Evolutionary conservation across 2,888 invertebrate species (phyloP).

Genomic region (Melitaea athalia): DNA sequence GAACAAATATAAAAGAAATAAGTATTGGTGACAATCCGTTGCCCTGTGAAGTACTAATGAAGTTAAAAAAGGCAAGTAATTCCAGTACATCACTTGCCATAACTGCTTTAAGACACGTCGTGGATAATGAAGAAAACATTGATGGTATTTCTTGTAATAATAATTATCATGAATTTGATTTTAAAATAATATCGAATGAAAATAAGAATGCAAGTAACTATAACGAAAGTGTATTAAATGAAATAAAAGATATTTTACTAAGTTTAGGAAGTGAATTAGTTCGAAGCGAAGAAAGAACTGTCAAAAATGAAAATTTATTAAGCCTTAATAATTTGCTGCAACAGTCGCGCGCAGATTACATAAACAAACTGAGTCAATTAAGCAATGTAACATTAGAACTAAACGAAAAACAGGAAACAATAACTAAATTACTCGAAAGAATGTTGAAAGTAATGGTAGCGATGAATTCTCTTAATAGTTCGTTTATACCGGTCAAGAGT

Average conservation of each 20-base stretch:
- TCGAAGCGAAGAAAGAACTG: background rate
- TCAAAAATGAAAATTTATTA: slow-evolving; percentile 5
- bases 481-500: slow-evolving; percentile 5
- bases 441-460: slow-evolving; percentile 39
- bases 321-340: slow-evolving; percentile 2
- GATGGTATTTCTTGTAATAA: slow-evolving; percentile 50
- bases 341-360: background rate
- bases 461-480: slow-evolving; percentile 18
- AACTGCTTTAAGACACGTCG: slow-evolving; percentile 50
- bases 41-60: slow-evolving; percentile 55
- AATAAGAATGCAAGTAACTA: slow-evolving; percentile 14
- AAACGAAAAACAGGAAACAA: slow-evolving; percentile 35
- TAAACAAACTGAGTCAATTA: slow-evolving; percentile 12
- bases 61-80: slow-evolving; percentile 44
- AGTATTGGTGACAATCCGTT: slow-evolving; percentile 70
- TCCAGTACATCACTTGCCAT: slow-evolving; percentile 44
- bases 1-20: slow-evolving; percentile 49
- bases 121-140: slow-evolving; percentile 48
- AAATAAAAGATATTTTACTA: slow-evolving; percentile 46
- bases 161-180: background rate
- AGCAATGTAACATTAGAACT: slow-evolving; percentile 5
- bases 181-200: background rate
- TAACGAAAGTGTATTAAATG: slow-evolving; percentile 40
- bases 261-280: slow-evolving; percentile 32
- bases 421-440: slow-evolving; percentile 44